Evolutionary conservation across 2,888 invertebrate species (phyloP).

Genomic region (Napeogenes sylphis): DNA sequence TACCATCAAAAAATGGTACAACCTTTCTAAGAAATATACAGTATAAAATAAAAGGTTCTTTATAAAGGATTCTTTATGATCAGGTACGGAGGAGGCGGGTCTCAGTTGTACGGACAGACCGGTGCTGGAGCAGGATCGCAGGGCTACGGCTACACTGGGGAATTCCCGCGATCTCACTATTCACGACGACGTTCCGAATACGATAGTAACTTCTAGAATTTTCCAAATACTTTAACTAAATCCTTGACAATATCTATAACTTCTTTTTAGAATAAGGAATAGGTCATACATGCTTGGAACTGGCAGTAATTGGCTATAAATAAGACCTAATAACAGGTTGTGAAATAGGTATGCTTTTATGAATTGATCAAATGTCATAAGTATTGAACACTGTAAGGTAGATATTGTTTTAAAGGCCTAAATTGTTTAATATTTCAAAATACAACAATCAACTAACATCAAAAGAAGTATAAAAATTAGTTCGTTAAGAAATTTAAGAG

Average conservation of each 20-base stretch:
- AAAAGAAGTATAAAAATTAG: slow-evolving; percentile 22
- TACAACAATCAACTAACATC: slow-evolving; percentile 16
- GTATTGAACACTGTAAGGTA: slow-evolving; percentile 30
- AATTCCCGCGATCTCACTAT: slow-evolving; percentile 75
- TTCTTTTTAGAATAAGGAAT: slow-evolving; percentile 42
- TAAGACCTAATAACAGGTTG: slow-evolving; percentile 54
- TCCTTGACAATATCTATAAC: slow-evolving; percentile 69
- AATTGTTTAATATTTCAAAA: slow-evolving; percentile 20
- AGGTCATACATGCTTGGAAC: slow-evolving; percentile 12
- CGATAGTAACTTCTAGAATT: slow-evolving; percentile 85
- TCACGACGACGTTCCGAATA: slow-evolving; percentile 84
- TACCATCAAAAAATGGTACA: no score
- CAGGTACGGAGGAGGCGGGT: slow-evolving; percentile 77
- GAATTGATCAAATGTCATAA: slow-evolving; percentile 37
- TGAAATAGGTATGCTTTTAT: slow-evolving; percentile 57
- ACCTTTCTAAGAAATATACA: no score
- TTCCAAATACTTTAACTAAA: slow-evolving; percentile 38
- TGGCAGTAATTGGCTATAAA: slow-evolving; percentile 12
- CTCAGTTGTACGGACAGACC: slow-evolving; percentile 82
- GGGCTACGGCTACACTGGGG: slow-evolving; percentile 74
- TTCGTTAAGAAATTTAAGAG: slow-evolving; percentile 35
- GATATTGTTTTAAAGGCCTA: slow-evolving; percentile 42
- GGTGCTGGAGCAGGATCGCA: slow-evolving; percentile 81
- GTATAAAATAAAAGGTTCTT: not conserved
- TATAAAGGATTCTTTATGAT: slow-evolving; percentile 8